Evolutionary conservation across 2,797 vertebrate species (phyloP), one percentile per base, ranked within the genome.

Genomic region (Otolemur crassicaudatus): DNA sequence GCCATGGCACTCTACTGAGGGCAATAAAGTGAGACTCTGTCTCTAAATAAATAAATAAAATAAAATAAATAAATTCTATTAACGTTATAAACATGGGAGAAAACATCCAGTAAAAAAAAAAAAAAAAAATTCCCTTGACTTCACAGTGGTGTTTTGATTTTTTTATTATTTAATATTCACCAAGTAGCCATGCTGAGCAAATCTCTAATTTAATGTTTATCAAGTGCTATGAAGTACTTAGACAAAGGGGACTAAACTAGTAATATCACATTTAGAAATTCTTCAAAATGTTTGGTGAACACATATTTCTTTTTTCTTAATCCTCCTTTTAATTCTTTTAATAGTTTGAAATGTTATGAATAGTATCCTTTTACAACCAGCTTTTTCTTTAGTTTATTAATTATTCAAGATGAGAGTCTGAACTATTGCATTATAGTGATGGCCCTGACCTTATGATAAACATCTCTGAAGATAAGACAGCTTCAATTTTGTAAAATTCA

Each of bases 311-410:
- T 97, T 97, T 43, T 4, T 27, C 94, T 97, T 94, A 97, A 96
- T 97, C 96, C 91, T 97, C 96, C 97, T 94, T 98, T 98, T 97
- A 96, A 95, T 98, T 97, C 95, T 97, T 98, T 97, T 97, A 96
- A 97, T 96, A 95, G 67, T 95, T 96, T 96, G 53, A 97, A 89
- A 97, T 93, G 56, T 96, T 89, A 96, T 96, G 79, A 97, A 94
- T 87, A 88, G 87, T 92, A 96, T 97, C 70, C 67, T 90, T 96
- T 97, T 76, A 93, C 40, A 96, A 97, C 27, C 58, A 93, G 22
- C 13, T 70, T 87, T 89, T 85, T 37, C 27, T 91, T 97, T 96
- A 97, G 73, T 96, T 97, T 92, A 97, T 94, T 91, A 76, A 94
- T 94, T 97, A 80, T 23, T 93, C 3, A 79, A 75, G 17, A 46